A percentile compares a stretch with the other conserved stretches of the same genome.
phyloP scores from a whole-genome alignment of 2,797 vertebrate species.

The Steatocranus sp. region DNA sequence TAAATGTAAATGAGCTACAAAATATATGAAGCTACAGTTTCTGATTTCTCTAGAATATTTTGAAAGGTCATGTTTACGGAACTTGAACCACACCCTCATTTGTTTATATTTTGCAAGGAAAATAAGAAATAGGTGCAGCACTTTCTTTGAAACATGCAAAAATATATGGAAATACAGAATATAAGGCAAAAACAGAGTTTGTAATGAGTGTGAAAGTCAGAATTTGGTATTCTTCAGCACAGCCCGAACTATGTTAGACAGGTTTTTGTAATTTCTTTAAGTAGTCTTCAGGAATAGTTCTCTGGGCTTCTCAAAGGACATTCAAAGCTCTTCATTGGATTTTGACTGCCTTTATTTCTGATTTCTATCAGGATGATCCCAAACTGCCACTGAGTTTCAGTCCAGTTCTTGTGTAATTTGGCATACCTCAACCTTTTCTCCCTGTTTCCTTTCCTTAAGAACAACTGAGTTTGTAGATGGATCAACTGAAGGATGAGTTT shows the following conservation, averaged over 20 bases:
- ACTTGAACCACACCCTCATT: neutral
- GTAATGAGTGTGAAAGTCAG: neutral
- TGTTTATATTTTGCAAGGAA: neutral
- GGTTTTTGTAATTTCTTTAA: neutral
- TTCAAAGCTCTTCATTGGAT: neutral
- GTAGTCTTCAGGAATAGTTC: neutral
- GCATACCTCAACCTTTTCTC: neutral
- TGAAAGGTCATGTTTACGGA: neutral
- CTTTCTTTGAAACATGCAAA: neutral
- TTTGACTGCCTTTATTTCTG: neutral
- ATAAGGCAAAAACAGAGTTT: neutral
- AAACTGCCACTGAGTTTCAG: neutral
- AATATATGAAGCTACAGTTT: neutral
- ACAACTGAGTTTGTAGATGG: neutral
- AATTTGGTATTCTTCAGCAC: neutral
- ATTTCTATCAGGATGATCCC: neutral
- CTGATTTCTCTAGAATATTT: neutral
- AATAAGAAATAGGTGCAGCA: neutral
- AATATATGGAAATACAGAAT: neutral
- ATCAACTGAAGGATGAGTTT: neutral
- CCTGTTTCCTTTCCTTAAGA: neutral
- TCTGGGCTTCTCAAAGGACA: neutral
- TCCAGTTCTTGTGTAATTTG: neutral
- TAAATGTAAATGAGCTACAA: neutral
- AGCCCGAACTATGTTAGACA: neutral